Percentiles rank a stretch among this genome's conserved stretches.
These are phyloP conservation scores for Oenanthe melanoleuca DNA, from an alignment of 2,113 vertebrate genomes.

Conservation along the genomic window DNA sequence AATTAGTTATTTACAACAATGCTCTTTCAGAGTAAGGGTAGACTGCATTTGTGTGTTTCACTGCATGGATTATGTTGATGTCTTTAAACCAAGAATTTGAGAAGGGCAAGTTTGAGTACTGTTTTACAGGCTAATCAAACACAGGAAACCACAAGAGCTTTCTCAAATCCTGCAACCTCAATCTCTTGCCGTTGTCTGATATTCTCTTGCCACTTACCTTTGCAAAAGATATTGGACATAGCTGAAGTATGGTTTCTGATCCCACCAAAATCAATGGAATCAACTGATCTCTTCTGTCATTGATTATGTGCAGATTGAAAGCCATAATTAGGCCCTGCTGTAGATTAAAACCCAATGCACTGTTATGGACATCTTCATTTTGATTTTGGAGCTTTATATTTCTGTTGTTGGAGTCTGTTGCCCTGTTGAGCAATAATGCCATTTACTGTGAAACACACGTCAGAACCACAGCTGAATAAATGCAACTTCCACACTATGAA, in stretches of 20 bases:
- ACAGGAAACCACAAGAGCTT: neutral
- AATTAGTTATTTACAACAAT: neutral
- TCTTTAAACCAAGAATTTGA: neutral
- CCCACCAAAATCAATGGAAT: neutral
- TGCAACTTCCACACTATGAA: neutral
- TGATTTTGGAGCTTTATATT: neutral
- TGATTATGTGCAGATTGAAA: neutral
- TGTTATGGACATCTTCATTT: neutral
- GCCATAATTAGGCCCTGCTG: neutral
- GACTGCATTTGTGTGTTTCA: neutral
- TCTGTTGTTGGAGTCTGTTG: rapidly evolving
- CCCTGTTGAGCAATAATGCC: neutral
- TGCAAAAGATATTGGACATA: neutral
- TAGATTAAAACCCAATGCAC: neutral
- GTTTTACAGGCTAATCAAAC: neutral
- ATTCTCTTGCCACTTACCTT: neutral
- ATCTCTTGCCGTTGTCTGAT: neutral
- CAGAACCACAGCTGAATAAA: neutral
- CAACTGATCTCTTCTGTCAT: neutral
- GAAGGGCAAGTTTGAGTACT: neutral
- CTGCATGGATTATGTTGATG: neutral
- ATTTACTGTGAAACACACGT: neutral
- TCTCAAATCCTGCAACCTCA: neutral
- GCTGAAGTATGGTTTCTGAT: neutral
- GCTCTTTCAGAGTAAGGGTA: rapidly evolving